Evolutionary conservation across 2,797 vertebrate species (phyloP), one percentile per base, ranked within the genome.

Genomic region (Podarcis siculus): DNA sequence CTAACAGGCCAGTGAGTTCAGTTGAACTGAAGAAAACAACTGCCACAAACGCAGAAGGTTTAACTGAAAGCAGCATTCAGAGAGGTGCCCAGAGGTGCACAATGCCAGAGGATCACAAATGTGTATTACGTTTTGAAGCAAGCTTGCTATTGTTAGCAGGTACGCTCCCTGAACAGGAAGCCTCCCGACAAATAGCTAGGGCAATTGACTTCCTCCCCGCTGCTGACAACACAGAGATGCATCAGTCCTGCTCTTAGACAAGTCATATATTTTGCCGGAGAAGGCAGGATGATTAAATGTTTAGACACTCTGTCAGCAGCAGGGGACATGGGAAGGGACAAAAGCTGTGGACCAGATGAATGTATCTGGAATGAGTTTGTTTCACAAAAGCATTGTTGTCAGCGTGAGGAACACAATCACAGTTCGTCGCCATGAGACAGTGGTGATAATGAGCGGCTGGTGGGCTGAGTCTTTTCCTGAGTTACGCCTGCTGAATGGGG

Each of bases 81-180:
- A 55, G 49, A 15, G 49, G 49, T 55, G 49, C 49, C 49, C 89
- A 90, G 67, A 83, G 2, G 76, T 89, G 49, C 75, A 30, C 87
- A 86, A 85, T 23, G 75, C 32, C 39, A 82, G 8, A 55, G 86
- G 42, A 87, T 25, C 9, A 4, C 10, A 23, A 0, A 1, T 19
- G 19, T 25, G 79, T 69, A 39, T 79, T 77, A 39, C 19, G 39
- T 89, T 73, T 21, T 80, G 42, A 86, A 88, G 91, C 87, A 86
- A 89, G 91, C 87, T 79, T 25, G 27, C 21, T 88, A 19, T 77
- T 87, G 86, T 89, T 75, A 87, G 5, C 3, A 81, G 77, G 61
- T 79, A 25, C 9, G 82, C 90, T 92, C 79, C 39, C 67, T 92
- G 89, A 30, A 90, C 91, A 87, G 10, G 39, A 85, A 76, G 10